phyloP scores from a whole-genome alignment of 2,888 invertebrate species.

The Heliconius ismenius region DNA sequence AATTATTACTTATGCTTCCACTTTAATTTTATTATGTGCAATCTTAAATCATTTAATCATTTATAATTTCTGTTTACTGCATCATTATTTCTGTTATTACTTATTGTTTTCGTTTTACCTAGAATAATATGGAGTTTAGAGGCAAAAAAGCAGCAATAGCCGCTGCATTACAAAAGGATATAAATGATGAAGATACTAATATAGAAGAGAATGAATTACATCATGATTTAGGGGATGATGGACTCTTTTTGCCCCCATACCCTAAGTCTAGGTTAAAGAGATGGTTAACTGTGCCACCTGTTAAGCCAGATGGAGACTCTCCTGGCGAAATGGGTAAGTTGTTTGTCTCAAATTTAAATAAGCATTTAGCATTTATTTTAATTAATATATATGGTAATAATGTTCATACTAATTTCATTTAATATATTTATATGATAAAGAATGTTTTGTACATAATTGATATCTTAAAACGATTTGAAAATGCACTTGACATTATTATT shows the following conservation, averaged over 20 bases:
- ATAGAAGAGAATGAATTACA: conserved; percentile 67
- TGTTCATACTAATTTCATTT: not conserved
- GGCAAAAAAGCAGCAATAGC: conserved; percentile 77
- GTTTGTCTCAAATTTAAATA: conserved; percentile 5
- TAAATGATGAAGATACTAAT: conserved; percentile 66
- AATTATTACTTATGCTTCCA: not conserved
- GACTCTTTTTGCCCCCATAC: conserved; percentile 63
- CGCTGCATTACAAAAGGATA: conserved; percentile 62
- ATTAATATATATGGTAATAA: not conserved
- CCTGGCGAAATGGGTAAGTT: conserved; percentile 94
- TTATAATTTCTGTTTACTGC: too few species aligned
- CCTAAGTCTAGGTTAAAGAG: conserved; percentile 78
- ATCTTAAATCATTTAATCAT: not conserved
- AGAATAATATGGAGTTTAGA: conserved; percentile 55
- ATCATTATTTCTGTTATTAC: not conserved
- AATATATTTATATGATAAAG: not conserved
- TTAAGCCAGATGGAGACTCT: conserved; percentile 84
- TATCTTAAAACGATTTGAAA: not conserved
- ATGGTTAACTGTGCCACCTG: conserved; percentile 88
- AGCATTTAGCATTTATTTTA: not conserved
- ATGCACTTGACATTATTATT: not conserved
- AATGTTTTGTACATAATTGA: not conserved
- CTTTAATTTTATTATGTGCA: conserved; percentile 4
- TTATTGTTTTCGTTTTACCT: conserved; percentile 15
- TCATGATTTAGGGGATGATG: conserved; percentile 64